Evolutionary conservation across 2,113 vertebrate species (phyloP), one percentile per base, ranked within the genome.

Genomic region (Agelaius phoeniceus): DNA sequence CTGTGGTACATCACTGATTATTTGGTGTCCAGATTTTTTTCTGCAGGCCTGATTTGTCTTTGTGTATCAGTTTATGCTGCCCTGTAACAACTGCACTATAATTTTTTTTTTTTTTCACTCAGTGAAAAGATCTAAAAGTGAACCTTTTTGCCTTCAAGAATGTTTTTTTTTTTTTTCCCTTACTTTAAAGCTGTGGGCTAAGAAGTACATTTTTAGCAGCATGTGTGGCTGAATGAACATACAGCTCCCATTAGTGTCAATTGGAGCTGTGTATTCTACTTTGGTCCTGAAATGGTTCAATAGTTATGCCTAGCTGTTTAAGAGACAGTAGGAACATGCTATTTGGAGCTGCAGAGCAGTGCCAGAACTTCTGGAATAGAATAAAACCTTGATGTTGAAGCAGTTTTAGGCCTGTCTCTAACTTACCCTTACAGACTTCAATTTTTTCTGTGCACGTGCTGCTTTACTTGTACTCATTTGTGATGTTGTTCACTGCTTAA

Each of bases 21-120:
- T 93, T 87, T 88, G 55, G 33, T 44, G 48, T 48, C 95, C 79
- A 67, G 61, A 81, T 88, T 54, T 93, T 95, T 94, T 94, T 72
- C 55, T 71, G 82, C 75, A 77, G 55, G 49, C 74, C 54, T 86
- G 87, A 93, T 88, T 91, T 90, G 51, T 63, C 82, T 91, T 82
- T 85, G 80, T 88, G 58, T 73, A 74, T 43, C 61, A 66, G 55
- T 90, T 95, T 89, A 85, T 88, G 7, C 51, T 90, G 68, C 72
- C 72, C 75, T 96, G 8, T 80, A 93, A 90, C 15, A 83, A 71
- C 72, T 51, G 26, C 35, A 54, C 26, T 83, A 65, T 63, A 80
- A 65, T 39, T 0, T 21, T 55, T 33, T 33, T 33, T n/a, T 54
- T 19, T 66, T 19, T 26, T 51, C 9, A 58, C 39, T 80, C 28